Evolutionary conservation across 2,888 invertebrate genomes (phyloP).

Genomic region (Fragum fragum): DNA sequence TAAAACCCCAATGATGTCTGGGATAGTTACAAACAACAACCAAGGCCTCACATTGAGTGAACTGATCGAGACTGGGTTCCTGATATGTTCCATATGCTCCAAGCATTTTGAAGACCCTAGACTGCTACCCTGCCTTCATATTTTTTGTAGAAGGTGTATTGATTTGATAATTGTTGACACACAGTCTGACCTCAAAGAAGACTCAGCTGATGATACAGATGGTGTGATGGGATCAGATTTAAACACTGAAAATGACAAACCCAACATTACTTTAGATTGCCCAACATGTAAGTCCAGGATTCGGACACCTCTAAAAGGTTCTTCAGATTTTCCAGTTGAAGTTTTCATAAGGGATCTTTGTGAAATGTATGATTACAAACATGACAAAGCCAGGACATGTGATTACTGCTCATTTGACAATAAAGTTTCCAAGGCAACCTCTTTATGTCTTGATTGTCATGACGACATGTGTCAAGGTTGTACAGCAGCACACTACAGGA

Average conservation of each 20-base stretch:
- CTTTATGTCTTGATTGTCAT: slow-evolving; percentile 81
- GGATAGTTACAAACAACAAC: slow-evolving; percentile 34
- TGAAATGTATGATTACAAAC: slow-evolving; percentile 74
- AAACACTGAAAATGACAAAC: background rate
- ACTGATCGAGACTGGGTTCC: slow-evolving; percentile 75
- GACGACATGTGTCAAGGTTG: slow-evolving; percentile 83
- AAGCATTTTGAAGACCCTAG: slow-evolving; percentile 71
- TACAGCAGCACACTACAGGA: slow-evolving; percentile 79
- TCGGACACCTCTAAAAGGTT: slow-evolving; percentile 26
- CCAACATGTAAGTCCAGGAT: slow-evolving; percentile 71
- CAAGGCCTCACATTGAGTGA: slow-evolving; percentile 73
- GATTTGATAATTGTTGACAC: slow-evolving; percentile 37
- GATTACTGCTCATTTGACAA: slow-evolving; percentile 81
- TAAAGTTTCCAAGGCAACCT: slow-evolving; percentile 67
- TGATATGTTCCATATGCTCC: slow-evolving; percentile 75
- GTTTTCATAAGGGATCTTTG: slow-evolving; percentile 75
- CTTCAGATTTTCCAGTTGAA: slow-evolving; percentile 61
- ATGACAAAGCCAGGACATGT: slow-evolving; percentile 71
- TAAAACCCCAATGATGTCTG: slow-evolving; percentile 49
- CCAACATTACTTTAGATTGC: slow-evolving; percentile 42
- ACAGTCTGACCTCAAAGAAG: slow-evolving; percentile 31
- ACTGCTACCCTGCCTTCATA: slow-evolving; percentile 83
- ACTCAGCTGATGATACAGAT: background rate
- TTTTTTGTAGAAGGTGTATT: slow-evolving; percentile 78
- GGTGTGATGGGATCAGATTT: background rate